Evolutionary conservation across 2,797 vertebrate genomes (phyloP), one percentile per base, ranked within the genome.

Genomic region (Oreochromis grahami): DNA sequence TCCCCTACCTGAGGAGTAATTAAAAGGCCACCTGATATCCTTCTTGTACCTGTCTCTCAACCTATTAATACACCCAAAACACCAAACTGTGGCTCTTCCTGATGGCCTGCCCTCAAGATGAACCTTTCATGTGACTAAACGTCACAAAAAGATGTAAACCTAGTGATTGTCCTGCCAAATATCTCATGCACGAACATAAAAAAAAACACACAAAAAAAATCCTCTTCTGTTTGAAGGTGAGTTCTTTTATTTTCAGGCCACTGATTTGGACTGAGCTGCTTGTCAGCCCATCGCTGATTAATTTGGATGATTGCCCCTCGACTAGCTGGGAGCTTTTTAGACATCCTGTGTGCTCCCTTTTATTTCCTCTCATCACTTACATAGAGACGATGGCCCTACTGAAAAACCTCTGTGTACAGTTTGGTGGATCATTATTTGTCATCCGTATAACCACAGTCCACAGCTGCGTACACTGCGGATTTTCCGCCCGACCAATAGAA

Each of bases 401-500:
- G 78, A 78, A 58, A 78, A 89, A 83, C 81, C 84, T 85, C 87
- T 85, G 84, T 85, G 87, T 89, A 86, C 89, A 85, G 84, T 84
- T 83, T 19, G 63, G 79, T 70, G 81, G 87, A 82, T 92, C 87
- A 87, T 93, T 93, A 87, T 92, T 92, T 86, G 90, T 88, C 91
- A 91, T 87, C 87, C 92, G 50, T 92, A 72, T 11, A 92, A 93
- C 92, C 92, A 79, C 92, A 93, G 84, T 87, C 90, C 89, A 86
- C 94, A 94, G 92, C 92, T 94, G 92, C 84, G 52, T 90, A 94
- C 80, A 94, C 86, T 92, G 91, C 8, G 78, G 92, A 93, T 93
- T 89, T 89, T 92, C 87, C 86, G 83, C 83, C 87, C 83, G 11
- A 88, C 92, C 88, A 70, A 91, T 81, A 89, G 89, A 91, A 86